Conservation (phyloP, 2,113 vertebrate genomes). For the Gopherus evgoodei region DNA sequence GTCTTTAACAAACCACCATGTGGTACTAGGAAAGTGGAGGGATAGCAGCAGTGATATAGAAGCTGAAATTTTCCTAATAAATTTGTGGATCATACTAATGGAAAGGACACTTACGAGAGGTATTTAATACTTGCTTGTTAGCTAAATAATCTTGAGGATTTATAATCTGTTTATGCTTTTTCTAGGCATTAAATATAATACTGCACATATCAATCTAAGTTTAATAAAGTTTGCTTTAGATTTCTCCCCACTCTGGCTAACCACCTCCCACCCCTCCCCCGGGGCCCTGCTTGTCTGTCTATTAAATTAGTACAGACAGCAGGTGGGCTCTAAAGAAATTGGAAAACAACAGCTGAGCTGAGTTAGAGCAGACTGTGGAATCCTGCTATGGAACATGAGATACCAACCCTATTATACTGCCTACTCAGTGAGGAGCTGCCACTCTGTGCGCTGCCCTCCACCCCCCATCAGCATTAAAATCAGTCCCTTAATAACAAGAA, state of each 20-base stretch:
- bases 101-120: not conserved
- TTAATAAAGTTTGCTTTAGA: conserved; percentile 42
- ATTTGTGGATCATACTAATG: conserved; percentile 30
- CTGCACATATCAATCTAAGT: not conserved
- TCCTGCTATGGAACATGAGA: conserved; percentile 51
- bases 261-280: conserved; percentile 51
- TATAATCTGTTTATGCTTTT: conserved; percentile 26
- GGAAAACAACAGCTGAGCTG: conserved; percentile 76
- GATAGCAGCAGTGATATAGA: conserved; percentile 31
- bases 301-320: conserved; percentile 76
- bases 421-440: conserved; percentile 38
- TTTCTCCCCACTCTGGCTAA: conserved; percentile 2
- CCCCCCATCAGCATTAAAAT: not conserved
- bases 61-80: not conserved
- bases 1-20: conserved; percentile 47
- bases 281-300: conserved; percentile 49
- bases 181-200: not conserved
- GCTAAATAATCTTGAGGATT: conserved; percentile 41
- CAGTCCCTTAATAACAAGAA: not conserved
- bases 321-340: conserved; percentile 75
- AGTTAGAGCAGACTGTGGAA: conserved; percentile 62
- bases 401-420: not conserved
- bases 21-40: conserved; percentile 47
- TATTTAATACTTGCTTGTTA: conserved; percentile 52
- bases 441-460: not conserved